A percentile compares a stretch with the other conserved stretches of the same genome.
Conservation (phyloP, 1,140 invertebrate species). For the Oncopeltus fasciatus region DNA sequence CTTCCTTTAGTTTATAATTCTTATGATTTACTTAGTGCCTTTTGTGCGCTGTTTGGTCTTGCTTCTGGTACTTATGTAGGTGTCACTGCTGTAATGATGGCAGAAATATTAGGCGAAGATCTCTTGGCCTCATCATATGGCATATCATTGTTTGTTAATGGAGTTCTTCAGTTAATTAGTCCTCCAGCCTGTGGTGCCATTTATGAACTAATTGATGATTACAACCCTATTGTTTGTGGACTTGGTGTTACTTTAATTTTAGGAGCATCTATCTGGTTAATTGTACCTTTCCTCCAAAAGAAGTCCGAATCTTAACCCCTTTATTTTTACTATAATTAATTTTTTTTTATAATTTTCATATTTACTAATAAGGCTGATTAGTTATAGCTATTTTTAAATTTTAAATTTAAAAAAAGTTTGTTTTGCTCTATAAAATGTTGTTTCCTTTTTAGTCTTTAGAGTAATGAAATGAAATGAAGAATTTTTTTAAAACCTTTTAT, state of each 20-base stretch:
- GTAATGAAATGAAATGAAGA: too few relatives aligned
- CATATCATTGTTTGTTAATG: constrained; percentile 69
- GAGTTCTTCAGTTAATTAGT: constrained; percentile 59
- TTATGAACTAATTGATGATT: constrained; percentile 45
- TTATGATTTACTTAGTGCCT: constrained; percentile 40
- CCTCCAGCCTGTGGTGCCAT: constrained; percentile 61
- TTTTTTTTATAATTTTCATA: too few relatives aligned
- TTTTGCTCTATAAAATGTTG: too few relatives aligned
- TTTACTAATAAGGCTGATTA: too few relatives aligned
- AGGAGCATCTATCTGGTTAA: constrained; percentile 56
- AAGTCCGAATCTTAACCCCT: constrained; percentile 1
- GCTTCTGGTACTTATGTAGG: constrained; percentile 75
- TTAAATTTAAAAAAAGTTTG: too few relatives aligned
- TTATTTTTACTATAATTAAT: too few relatives aligned
- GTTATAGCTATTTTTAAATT: too few relatives aligned
- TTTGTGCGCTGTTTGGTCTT: constrained; percentile 61
- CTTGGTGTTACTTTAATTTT: constrained; percentile 54
- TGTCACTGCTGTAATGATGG: constrained; percentile 70
- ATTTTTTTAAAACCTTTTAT: too few relatives aligned
- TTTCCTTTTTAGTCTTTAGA: too few relatives aligned
- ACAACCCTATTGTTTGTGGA: constrained; percentile 51
- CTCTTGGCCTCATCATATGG: constrained; percentile 70
- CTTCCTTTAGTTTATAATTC: constrained; percentile 43
- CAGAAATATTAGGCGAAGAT: constrained; percentile 67
- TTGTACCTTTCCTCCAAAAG: constrained; percentile 51